Conservation (phyloP, 1,140 invertebrate species). For the Ostrea edulis region DNA sequence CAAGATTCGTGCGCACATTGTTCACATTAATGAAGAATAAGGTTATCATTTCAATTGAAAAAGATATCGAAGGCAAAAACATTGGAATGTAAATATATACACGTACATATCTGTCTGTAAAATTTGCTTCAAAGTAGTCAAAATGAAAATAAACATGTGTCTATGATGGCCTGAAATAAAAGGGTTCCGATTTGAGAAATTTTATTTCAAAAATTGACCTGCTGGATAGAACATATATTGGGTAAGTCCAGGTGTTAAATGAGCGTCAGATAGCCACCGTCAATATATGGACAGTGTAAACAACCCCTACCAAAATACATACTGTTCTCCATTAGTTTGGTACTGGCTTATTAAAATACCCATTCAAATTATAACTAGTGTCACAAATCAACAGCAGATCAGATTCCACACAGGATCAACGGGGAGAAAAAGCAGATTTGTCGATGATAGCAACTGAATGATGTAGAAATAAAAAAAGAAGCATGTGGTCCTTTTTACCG, state of each 20-base stretch:
- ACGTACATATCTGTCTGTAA: no score
- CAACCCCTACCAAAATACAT: not conserved
- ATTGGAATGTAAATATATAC: no score
- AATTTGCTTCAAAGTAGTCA: no score
- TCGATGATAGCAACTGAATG: not conserved
- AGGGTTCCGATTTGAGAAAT: no score
- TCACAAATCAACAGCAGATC: not conserved
- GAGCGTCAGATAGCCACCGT: not conserved
- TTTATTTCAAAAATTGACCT: no score
- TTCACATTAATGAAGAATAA: no score
- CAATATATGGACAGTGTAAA: not conserved
- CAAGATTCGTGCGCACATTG: no score
- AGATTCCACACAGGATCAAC: not conserved
- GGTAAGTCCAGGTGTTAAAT: not conserved
- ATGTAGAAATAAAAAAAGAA: not conserved
- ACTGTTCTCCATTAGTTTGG: not conserved
- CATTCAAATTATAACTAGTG: slow-evolving; percentile 3
- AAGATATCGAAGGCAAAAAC: no score
- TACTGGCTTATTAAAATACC: not conserved
- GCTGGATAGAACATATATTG: not conserved
- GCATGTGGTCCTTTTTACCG: not conserved
- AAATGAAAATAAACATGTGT: no score
- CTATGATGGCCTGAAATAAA: no score
- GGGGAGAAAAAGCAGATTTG: not conserved
- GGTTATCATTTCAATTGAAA: no score